phyloP scores from a whole-genome alignment of 2,888 invertebrate species.

The Prosopocoilus inquinatus region DNA sequence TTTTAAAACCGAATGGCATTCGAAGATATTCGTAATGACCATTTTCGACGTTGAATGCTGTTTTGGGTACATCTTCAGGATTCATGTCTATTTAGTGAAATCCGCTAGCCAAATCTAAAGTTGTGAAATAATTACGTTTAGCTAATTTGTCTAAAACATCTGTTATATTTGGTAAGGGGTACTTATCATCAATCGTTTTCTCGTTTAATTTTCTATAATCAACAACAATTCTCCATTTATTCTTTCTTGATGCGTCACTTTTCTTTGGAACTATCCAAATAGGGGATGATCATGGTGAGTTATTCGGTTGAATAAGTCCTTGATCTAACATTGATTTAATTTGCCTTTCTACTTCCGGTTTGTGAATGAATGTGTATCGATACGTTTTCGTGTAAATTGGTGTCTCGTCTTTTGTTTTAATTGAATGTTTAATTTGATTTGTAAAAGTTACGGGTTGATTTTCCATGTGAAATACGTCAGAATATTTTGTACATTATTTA shows the following conservation, averaged over 20 bases:
- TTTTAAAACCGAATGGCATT: constrained; percentile 36
- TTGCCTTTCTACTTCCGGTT: neutral
- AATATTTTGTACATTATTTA: neutral
- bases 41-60: constrained; percentile 34
- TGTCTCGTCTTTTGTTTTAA: neutral
- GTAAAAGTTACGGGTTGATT: neutral
- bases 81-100: constrained; percentile 28
- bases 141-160: constrained; percentile 28
- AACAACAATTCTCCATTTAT: constrained; percentile 14
- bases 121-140: constrained; percentile 25
- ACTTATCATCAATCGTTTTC: constrained; percentile 24
- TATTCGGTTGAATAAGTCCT: neutral
- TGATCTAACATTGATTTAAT: neutral
- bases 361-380: neutral
- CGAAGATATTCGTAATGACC: constrained; percentile 33
- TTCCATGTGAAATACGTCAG: neutral
- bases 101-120: constrained; percentile 26
- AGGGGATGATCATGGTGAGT: neutral
- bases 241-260: constrained; percentile 11
- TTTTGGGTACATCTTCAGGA: constrained; percentile 28
- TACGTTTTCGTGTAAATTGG: neutral
- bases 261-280: constrained; percentile 21
- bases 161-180: constrained; percentile 25
- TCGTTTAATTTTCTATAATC: constrained; percentile 21
- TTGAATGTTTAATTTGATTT: neutral